These are phyloP conservation scores for Timema podura DNA, from an alignment of 2,888 invertebrate genomes.

Conservation along the genomic window DNA sequence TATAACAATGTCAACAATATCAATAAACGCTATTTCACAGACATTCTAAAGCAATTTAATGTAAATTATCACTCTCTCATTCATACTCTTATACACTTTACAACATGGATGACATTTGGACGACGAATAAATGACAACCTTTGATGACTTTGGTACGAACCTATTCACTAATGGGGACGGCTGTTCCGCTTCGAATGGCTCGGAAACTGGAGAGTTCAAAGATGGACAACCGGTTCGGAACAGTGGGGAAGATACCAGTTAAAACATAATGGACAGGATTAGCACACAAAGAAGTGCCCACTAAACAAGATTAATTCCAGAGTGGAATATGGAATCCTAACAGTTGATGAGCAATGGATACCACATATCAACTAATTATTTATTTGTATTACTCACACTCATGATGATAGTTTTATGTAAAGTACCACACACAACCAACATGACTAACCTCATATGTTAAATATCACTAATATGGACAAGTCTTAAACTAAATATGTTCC, in stretches of 20 bases:
- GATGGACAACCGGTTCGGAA: conserved; percentile 34
- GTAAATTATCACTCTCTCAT: conserved; percentile 5
- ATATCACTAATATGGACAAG: too few species aligned
- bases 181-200: conserved; percentile 49
- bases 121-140: conserved; percentile 14
- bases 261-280: conserved; percentile 19
- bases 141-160: conserved; percentile 21
- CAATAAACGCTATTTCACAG: conserved; percentile 28
- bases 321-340: too few species aligned
- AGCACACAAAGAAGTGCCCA: conserved; percentile 8
- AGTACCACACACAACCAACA: too few species aligned
- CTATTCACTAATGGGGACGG: conserved; percentile 42
- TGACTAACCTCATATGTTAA: too few species aligned
- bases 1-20: conserved; percentile 22
- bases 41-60: conserved; percentile 16
- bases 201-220: conserved; percentile 40
- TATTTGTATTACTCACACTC: too few species aligned
- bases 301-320: conserved; percentile 4
- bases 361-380: too few species aligned
- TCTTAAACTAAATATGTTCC: too few species aligned
- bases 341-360: too few species aligned
- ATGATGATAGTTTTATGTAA: too few species aligned
- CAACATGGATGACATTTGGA: conserved; percentile 19
- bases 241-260: conserved; percentile 29
- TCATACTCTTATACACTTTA: conserved; percentile 14